Evolutionary conservation across 2,797 vertebrate species (phyloP).

Genomic region (Triplophysa yarkandensis): DNA sequence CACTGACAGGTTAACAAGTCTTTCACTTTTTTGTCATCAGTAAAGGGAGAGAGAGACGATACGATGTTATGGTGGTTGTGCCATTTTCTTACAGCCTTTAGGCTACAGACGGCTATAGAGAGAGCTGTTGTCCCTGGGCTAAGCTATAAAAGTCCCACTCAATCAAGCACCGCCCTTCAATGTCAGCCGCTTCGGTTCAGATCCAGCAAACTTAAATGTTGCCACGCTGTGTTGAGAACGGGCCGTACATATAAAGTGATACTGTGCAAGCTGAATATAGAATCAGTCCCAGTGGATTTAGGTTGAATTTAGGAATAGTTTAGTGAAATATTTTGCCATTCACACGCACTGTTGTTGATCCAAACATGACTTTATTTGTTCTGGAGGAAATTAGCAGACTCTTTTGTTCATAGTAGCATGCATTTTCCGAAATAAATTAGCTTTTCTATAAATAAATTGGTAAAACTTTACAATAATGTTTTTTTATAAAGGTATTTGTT

Average conservation of each 20-base stretch:
- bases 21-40: slow-evolving; percentile 52
- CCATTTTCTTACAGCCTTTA: slow-evolving; percentile 60
- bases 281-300: slow-evolving; percentile 50
- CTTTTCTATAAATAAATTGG: neutral
- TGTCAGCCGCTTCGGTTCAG: slow-evolving; percentile 49
- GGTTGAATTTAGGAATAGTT: slow-evolving; percentile 4
- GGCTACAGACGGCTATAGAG: slow-evolving; percentile 55
- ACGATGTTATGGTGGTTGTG: slow-evolving; percentile 48
- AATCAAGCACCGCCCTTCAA: slow-evolving; percentile 55
- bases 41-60: slow-evolving; percentile 26
- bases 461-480: too few species aligned
- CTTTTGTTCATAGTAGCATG: neutral
- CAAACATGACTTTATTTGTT: neutral
- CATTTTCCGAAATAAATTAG: neutral
- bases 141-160: slow-evolving; percentile 61
- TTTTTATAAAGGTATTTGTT: too few species aligned
- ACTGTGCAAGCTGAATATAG: slow-evolving; percentile 42
- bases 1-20: slow-evolving; percentile 65
- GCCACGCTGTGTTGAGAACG: slow-evolving; percentile 44
- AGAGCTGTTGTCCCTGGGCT: slow-evolving; percentile 59
- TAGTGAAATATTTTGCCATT: neutral
- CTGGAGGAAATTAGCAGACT: neutral
- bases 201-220: slow-evolving; percentile 51
- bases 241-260: slow-evolving; percentile 49
- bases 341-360: neutral